Conservation (phyloP, 92 coral and sea anemone genomes). For the Micromussa lordhowensis region DNA sequence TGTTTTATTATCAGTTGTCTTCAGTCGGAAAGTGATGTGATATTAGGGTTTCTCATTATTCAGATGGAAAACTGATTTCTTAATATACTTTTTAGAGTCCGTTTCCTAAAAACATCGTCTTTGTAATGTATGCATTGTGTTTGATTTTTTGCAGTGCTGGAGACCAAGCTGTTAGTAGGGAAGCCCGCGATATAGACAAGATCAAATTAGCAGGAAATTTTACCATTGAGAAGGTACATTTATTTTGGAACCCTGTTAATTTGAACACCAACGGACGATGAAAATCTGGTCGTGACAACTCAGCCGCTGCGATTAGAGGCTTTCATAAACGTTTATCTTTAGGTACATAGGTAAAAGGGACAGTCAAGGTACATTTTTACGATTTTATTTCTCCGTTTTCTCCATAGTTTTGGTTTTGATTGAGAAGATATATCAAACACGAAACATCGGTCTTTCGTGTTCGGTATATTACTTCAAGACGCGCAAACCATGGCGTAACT, state of each 20-base stretch:
- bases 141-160: slow-evolving; percentile 11
- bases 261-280: background rate
- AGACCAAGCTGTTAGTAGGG: slow-evolving; percentile 22
- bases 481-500: too few species aligned
- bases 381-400: too few species aligned
- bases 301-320: background rate
- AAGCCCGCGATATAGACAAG: slow-evolving; percentile 48
- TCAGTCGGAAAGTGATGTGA: background rate
- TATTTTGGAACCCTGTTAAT: background rate
- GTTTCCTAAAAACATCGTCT: background rate
- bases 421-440: too few species aligned
- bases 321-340: background rate
- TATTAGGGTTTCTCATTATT: background rate
- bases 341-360: background rate
- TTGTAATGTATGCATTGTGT: background rate
- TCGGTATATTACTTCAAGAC: too few species aligned
- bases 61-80: background rate
- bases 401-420: too few species aligned
- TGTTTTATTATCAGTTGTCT: background rate
- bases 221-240: slow-evolving; percentile 79
- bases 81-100: too few species aligned
- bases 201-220: slow-evolving; percentile 75
- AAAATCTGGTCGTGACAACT: background rate
- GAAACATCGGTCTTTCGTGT: too few species aligned
- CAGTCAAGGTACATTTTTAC: too few species aligned